Evolutionary conservation across 1,140 invertebrate genomes (phyloP), one percentile per base, ranked within the genome.

Genomic region (Lucilia cuprina): DNA sequence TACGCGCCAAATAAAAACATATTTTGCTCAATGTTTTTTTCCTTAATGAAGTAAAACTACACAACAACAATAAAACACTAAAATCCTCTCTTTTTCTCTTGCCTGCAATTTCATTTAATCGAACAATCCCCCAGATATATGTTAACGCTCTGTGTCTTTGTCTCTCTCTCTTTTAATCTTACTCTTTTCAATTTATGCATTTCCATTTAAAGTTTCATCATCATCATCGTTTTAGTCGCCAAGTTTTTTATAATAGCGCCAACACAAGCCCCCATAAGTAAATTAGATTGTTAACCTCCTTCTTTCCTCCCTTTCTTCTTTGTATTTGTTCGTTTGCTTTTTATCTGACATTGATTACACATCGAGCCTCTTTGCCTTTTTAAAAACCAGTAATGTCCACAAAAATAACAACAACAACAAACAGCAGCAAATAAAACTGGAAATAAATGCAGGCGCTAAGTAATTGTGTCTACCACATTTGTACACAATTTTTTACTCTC

Each of bases 1-100:
- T 80, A 80, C 77, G 77, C 77, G 77, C 77, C 77, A 80, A 80
- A 80, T 80, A 80, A 80, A 80, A 80, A 80, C 77, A 80, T 80
- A 80, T 80, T 80, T 49, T 49, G n/a, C n/a, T 50, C 77, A 49
- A 14, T 5, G n/a, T 25, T 25, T 70, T n/a, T 80, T 80, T 80
- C 77, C 77, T 80, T 50, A 50, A 25, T 41, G 10, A 41, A 41
- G 41, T 41, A 41, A 41, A 41, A 30, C 25, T 30, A 30, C 25
- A 30, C 25, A 30, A 30, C 25, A 30, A 30, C 25, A 30, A 30
- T 3, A 30, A 30, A 30, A 30, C 49, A 2, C 0, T 55, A 14
- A 14, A 55, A 55, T 55, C 21, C 77, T 49, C 34, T 49, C 41
- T 80, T 30, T 17, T 17, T 78, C n/a, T 50, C 14, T 80, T 2